phyloP scores from a whole-genome alignment of 2,797 vertebrate species.

The Etheostoma nigrum region DNA sequence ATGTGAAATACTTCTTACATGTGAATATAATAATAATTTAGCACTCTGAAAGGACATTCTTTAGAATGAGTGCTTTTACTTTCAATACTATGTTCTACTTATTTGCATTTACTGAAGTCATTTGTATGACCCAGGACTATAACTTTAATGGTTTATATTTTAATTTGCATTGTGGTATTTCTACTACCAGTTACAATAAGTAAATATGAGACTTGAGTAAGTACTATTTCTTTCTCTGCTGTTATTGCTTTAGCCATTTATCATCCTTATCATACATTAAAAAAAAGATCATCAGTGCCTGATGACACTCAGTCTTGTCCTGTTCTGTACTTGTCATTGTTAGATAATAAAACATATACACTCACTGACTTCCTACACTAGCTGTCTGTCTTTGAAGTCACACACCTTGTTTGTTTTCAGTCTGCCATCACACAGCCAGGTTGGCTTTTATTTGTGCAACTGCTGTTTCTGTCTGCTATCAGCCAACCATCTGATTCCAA shows the following conservation, averaged over 20 bases:
- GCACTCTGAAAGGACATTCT: background rate
- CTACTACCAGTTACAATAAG: background rate
- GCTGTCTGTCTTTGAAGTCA: background rate
- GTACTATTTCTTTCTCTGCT: background rate
- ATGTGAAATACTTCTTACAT: background rate
- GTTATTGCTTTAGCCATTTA: background rate
- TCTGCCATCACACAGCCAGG: background rate
- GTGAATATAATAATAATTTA: background rate
- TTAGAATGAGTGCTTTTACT: background rate
- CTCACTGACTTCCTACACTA: background rate
- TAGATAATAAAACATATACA: background rate
- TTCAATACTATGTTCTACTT: background rate
- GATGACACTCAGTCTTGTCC: background rate
- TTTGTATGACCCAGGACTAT: background rate
- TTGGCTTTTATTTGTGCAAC: background rate
- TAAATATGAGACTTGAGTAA: background rate
- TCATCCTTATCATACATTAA: background rate
- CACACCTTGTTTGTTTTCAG: conserved; percentile 1
- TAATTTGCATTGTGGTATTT: background rate
- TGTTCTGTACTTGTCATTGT: background rate
- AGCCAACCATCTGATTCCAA: background rate
- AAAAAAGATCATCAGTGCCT: background rate
- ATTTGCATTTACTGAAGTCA: background rate
- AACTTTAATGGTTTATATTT: background rate
- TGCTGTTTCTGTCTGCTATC: background rate